Conservation (phyloP, 2,113 vertebrate genomes). For the Psittacula cyanocephala region DNA sequence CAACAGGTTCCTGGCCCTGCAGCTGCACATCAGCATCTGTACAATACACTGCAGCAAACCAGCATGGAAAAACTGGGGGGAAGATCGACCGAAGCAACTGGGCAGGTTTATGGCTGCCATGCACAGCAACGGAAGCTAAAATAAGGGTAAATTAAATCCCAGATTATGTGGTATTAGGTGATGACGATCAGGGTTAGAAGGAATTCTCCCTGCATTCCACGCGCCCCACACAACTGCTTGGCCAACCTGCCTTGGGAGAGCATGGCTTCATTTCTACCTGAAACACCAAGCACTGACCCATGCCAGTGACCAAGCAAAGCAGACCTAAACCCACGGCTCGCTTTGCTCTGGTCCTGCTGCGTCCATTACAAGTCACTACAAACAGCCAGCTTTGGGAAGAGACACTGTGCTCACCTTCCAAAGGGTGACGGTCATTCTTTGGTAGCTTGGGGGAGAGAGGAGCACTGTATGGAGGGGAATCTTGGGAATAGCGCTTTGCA, state of each 20-base stretch:
- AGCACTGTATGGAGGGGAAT: constrained; percentile 77
- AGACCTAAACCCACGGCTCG: neutral
- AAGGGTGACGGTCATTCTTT: constrained; percentile 82
- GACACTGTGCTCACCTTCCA: constrained; percentile 80
- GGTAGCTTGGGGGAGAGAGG: constrained; percentile 81
- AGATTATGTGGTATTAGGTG: neutral
- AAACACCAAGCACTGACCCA: neutral
- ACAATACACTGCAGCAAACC: neutral
- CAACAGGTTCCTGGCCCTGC: neutral
- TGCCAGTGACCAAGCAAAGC: neutral
- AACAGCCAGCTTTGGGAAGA: constrained; percentile 22
- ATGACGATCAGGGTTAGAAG: neutral
- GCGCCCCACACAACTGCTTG: neutral
- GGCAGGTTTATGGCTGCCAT: neutral
- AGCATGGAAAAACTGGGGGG: fast-evolving
- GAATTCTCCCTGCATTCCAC: neutral
- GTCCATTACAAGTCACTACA: neutral
- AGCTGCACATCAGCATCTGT: neutral
- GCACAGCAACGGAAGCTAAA: neutral
- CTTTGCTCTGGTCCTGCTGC: neutral
- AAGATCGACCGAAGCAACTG: neutral
- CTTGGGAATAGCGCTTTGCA: constrained; percentile 82
- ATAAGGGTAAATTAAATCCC: neutral
- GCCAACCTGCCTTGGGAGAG: neutral
- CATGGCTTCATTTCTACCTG: neutral